Conservation (phyloP, 2,888 invertebrate species). For the Hylaea fasciaria region DNA sequence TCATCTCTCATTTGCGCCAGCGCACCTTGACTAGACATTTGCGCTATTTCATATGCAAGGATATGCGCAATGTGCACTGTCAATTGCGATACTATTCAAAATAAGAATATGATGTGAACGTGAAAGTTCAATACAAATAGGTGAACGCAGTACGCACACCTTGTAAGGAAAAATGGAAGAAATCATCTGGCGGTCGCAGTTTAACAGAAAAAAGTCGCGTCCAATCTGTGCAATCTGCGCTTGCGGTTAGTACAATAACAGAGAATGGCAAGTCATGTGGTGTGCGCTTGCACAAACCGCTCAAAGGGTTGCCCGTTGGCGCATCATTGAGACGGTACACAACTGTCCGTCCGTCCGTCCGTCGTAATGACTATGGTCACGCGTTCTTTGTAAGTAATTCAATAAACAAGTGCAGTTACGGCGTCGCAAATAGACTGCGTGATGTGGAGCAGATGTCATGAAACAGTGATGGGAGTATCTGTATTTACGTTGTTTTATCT, state of each 20-base stretch:
- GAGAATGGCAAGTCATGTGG: constrained; percentile 69
- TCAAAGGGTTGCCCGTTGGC: constrained; percentile 54
- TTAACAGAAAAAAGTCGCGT: constrained; percentile 48
- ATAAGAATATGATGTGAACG: constrained; percentile 47
- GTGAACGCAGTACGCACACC: constrained; percentile 28
- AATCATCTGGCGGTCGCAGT: constrained; percentile 45
- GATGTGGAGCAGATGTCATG: constrained; percentile 2
- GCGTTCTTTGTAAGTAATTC: background rate
- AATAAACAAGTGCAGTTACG: background rate
- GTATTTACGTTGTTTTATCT: background rate
- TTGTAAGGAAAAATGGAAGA: constrained; percentile 28
- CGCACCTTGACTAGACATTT: constrained; percentile 31
- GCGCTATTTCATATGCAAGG: constrained; percentile 45
- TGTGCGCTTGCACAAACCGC: constrained; percentile 63
- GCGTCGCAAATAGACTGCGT: background rate
- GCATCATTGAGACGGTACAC: constrained; percentile 15
- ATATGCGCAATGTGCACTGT: constrained; percentile 65
- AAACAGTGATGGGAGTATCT: background rate
- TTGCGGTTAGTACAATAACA: constrained; percentile 65
- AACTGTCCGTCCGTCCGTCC: constrained; percentile 8
- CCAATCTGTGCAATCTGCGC: constrained; percentile 68
- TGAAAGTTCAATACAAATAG: constrained; percentile 42
- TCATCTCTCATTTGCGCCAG: constrained; percentile 50
- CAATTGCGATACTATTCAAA: constrained; percentile 61
- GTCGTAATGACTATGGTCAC: background rate